Evolutionary conservation across 2,113 vertebrate genomes (phyloP).

Genomic region (Pelmatolapia mariae): DNA sequence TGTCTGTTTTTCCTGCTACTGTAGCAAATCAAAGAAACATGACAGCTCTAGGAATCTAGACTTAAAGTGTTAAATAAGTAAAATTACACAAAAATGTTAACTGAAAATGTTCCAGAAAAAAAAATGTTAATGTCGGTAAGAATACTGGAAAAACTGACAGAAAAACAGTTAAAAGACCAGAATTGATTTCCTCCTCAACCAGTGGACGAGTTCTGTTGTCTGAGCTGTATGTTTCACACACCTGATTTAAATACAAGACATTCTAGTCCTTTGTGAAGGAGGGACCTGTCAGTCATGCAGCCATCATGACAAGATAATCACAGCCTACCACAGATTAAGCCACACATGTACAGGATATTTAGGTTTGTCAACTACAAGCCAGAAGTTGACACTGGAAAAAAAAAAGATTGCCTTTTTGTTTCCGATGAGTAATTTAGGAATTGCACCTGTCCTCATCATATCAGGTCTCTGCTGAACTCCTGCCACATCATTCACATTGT

Average conservation of each 20-base stretch:
- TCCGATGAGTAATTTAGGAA: background rate
- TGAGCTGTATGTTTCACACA: background rate
- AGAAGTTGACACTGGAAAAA: background rate
- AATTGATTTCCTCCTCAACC: background rate
- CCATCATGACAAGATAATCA: background rate
- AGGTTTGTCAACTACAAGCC: background rate
- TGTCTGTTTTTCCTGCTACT: accelerated
- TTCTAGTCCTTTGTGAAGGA: background rate
- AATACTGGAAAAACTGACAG: background rate
- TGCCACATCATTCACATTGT: accelerated
- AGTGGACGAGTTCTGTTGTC: background rate
- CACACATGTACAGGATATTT: background rate
- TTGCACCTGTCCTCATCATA: background rate
- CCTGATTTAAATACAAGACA: background rate
- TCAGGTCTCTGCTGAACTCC: background rate
- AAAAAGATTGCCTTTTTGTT: background rate
- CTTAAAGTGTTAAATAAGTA: background rate
- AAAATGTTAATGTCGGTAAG: background rate
- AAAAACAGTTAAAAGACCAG: background rate
- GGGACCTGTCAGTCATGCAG: background rate
- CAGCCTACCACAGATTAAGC: background rate
- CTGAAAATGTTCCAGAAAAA: background rate
- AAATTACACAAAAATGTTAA: background rate
- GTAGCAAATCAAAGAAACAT: background rate
- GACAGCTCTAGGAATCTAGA: background rate